phyloP scores from a whole-genome alignment of 2,113 vertebrate species.

The Nanorana parkeri region DNA sequence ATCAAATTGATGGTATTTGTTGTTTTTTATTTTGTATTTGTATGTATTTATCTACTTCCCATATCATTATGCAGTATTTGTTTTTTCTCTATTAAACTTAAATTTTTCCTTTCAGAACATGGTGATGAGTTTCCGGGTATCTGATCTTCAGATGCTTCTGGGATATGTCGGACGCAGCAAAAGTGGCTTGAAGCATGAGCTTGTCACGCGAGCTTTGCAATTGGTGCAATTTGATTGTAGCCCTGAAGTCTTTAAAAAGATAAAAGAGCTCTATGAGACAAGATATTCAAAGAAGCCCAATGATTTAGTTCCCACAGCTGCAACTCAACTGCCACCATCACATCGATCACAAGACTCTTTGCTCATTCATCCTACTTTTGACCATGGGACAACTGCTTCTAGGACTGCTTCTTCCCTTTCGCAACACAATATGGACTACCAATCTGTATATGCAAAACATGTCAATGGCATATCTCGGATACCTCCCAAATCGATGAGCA shows the following conservation, averaged over 20 bases:
- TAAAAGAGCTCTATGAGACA: constrained; percentile 95
- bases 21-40: no score
- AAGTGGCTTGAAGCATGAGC: constrained; percentile 97
- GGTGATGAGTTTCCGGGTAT: constrained; percentile 99
- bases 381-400: constrained; percentile 66
- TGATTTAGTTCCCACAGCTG: constrained; percentile 64
- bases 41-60: neutral
- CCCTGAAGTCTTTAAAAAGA: constrained; percentile 95
- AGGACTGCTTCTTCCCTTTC: constrained; percentile 73
- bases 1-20: no score
- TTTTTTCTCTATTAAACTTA: no score
- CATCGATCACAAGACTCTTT: constrained; percentile 79
- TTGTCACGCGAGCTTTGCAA: constrained; percentile 92
- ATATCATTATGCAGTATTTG: neutral
- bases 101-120: constrained; percentile 82
- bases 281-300: constrained; percentile 87
- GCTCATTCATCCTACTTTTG: constrained; percentile 76
- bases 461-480: constrained; percentile 90
- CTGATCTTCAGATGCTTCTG: constrained; percentile 97
- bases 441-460: constrained; percentile 88
- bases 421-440: constrained; percentile 71
- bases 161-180: constrained; percentile 98
- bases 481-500: constrained; percentile 81
- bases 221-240: constrained; percentile 97
- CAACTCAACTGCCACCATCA: constrained; percentile 57